Base-by-base conservation (phyloP, 2,113 vertebrate species). In the Phocoena phocoena region DNA sequence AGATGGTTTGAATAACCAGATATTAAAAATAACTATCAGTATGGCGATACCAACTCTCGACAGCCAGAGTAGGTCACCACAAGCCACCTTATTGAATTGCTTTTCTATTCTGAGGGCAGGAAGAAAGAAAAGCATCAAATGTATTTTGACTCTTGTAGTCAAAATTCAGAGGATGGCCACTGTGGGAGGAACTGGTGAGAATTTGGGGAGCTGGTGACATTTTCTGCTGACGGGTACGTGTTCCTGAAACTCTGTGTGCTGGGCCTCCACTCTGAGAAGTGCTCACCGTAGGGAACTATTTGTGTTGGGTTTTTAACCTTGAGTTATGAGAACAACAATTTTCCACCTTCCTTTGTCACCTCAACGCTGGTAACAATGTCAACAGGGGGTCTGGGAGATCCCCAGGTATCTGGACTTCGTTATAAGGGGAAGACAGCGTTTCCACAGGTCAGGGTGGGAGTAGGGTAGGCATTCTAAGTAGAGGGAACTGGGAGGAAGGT, bases 321-420 rank as follows among this genome's bases (percentile, higher is more conserved):
- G 80, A 95, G 21, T 95, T 95, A 90, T 71, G 60, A 98, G 92
- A 97, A 89, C 11, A 88, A 73, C 13, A 73, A 73, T 38, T 97
- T 97, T 76, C 97, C 76, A 96, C 71, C 12, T 47, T 80, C 85
- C 47, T 60, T 81, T 91, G 79, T 73, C 70, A 73, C 31, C 62
- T 67, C 6, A 58, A 62, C 2, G 5, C 58, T 79, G 33, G 14
- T 44, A 74, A 63, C 20, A 63, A 63, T 38, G 82, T 41, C n/a
- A 67, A 8, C 33, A 2, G 68, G 38, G 33, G 6, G 44, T 20
- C 38, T 11, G 74, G 81, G 94, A 63, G 89, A 62, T 82, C 77
- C 88, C 63, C 70, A n/a, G 7, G 2, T 14, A 25, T 28, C 50
- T 80, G 79, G 58, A 55, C 82, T 55, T 65, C 53, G 38, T 0